Evolutionary conservation across 1,140 invertebrate genomes (phyloP).

Genomic region (Nasonia longicornis): DNA sequence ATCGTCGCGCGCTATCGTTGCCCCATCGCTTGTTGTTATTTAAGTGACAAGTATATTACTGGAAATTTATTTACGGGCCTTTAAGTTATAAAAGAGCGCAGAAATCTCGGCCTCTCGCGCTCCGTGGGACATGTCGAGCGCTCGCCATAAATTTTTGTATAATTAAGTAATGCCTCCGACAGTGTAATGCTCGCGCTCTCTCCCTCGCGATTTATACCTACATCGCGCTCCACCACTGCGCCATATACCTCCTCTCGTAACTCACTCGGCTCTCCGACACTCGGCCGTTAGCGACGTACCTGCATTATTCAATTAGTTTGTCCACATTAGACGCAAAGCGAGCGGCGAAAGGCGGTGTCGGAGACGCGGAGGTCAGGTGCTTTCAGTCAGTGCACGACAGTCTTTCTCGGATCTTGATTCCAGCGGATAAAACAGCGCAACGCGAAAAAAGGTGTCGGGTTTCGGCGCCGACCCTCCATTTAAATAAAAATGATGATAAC

Average conservation of each 20-base stretch:
- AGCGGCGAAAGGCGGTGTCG: background rate
- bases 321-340: constrained; percentile 19
- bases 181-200: constrained; percentile 21
- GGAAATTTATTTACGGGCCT: constrained; percentile 36
- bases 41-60: constrained; percentile 40
- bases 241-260: background rate
- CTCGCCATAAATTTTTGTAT: constrained; percentile 31
- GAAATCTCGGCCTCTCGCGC: background rate
- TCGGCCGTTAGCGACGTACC: background rate
- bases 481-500: constrained; percentile 44
- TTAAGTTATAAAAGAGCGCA: background rate
- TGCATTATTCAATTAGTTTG: constrained; percentile 37
- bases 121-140: constrained; percentile 6
- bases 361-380: constrained; percentile 9
- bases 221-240: background rate
- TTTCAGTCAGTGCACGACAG: constrained; percentile 15
- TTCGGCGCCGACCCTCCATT: constrained; percentile 37
- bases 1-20: constrained; percentile 27
- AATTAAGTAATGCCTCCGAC: constrained; percentile 34
- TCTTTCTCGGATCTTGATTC: constrained; percentile 15
- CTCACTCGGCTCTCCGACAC: constrained; percentile 6
- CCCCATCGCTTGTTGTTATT: constrained; percentile 20
- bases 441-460: constrained; percentile 37
- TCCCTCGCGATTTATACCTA: constrained; percentile 17
- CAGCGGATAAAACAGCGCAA: constrained; percentile 9